Conservation (phyloP, 2,888 invertebrate species). For the Escarpia spicata region DNA sequence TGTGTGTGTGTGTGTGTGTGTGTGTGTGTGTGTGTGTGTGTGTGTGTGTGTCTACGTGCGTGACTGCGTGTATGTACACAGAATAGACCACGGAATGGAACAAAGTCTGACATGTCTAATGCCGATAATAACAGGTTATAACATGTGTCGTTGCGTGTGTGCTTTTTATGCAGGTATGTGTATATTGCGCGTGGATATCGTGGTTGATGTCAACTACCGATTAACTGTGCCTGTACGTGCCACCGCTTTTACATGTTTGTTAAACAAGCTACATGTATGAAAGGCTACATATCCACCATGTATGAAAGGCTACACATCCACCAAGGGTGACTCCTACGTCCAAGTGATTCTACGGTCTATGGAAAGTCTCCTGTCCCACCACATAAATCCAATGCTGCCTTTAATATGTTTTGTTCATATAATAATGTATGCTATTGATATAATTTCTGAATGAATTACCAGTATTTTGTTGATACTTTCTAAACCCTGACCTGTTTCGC, state of each 20-base stretch:
- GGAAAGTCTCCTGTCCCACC: neutral
- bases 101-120: too few species aligned
- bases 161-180: neutral
- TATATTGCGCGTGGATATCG: neutral
- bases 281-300: neutral
- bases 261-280: neutral
- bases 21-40: conserved; percentile 1
- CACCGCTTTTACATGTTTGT: neutral
- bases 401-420: neutral
- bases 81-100: too few species aligned
- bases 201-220: neutral
- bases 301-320: neutral
- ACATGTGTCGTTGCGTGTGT: too few species aligned
- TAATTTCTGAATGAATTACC: neutral
- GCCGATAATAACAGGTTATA: too few species aligned
- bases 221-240: neutral
- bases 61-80: neutral
- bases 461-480: too few species aligned
- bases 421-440: neutral
- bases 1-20: conserved; percentile 1
- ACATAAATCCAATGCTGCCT: neutral
- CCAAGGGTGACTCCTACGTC: too few species aligned
- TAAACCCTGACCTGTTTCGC: too few species aligned
- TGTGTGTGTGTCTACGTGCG: neutral
- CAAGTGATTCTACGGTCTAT: neutral